Evolutionary conservation across 2,113 vertebrate species (phyloP).

Genomic region (Etheostoma cragini): DNA sequence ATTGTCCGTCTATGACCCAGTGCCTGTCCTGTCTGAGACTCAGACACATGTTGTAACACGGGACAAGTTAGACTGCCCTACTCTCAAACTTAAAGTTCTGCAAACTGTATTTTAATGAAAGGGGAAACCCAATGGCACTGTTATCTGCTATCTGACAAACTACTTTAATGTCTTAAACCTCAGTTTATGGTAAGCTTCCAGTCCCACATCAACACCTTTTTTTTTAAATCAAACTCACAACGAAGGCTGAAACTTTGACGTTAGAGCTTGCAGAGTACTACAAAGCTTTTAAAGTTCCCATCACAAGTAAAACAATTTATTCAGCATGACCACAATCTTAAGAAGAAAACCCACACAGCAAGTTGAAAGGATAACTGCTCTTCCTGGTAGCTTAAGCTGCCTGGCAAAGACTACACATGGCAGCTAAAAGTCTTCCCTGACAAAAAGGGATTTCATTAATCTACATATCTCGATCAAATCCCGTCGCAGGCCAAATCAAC

Average conservation of each 20-base stretch:
- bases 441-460: background rate
- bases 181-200: conserved; percentile 19
- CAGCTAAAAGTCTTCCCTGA: background rate
- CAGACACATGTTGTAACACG: conserved; percentile 48
- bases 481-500: background rate
- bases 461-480: background rate
- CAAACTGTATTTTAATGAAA: background rate
- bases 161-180: conserved; percentile 5
- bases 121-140: background rate
- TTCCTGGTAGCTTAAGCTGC: background rate
- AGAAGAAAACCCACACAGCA: background rate
- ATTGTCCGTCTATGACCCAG: conserved; percentile 40
- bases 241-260: conserved; percentile 27
- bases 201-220: conserved; percentile 12
- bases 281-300: conserved; percentile 19
- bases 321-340: background rate
- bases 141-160: conserved; percentile 8
- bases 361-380: background rate
- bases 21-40: conserved; percentile 40
- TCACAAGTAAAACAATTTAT: conserved; percentile 1
- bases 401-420: background rate
- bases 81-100: conserved; percentile 1
- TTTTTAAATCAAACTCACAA: conserved; percentile 8
- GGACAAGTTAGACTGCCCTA: conserved; percentile 10
- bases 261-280: background rate